Percentiles rank a stretch among this genome's conserved stretches.
These are phyloP conservation scores for Boleophthalmus pectinirostris DNA, from an alignment of 2,113 vertebrate species.

Conservation along the genomic window DNA sequence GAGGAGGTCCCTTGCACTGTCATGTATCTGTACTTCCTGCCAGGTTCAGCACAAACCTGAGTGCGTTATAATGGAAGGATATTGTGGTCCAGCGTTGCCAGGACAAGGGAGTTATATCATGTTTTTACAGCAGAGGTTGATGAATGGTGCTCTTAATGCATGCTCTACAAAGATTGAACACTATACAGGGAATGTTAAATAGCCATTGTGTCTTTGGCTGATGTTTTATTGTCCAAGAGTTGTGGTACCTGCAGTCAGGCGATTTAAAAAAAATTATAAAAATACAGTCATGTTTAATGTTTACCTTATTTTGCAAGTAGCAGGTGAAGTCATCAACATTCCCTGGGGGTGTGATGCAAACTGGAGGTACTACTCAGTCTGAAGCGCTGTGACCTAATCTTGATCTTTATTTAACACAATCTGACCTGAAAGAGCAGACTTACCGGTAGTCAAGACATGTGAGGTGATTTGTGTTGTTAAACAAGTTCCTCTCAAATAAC, in stretches of 20 bases:
- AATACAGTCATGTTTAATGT: neutral
- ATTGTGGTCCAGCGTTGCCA: slow-evolving; percentile 17
- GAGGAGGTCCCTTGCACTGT: slow-evolving; percentile 24
- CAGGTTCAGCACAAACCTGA: slow-evolving; percentile 2
- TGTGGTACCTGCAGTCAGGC: neutral
- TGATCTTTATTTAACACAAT: neutral
- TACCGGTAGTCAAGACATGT: no score
- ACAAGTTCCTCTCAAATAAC: no score
- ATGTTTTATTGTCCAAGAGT: slow-evolving; percentile 12
- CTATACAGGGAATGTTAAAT: slow-evolving; percentile 29
- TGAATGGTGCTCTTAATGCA: slow-evolving; percentile 26
- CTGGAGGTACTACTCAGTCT: no score
- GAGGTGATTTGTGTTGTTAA: no score
- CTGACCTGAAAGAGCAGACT: neutral
- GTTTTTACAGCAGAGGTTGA: slow-evolving; percentile 31
- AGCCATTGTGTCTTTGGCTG: slow-evolving; percentile 14
- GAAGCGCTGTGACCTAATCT: no score
- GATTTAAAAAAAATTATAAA: neutral
- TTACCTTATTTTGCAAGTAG: neutral
- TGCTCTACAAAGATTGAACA: slow-evolving; percentile 21
- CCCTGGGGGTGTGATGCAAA: no score
- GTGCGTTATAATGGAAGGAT: slow-evolving; percentile 4
- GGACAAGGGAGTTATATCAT: slow-evolving; percentile 21
- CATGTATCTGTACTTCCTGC: slow-evolving; percentile 23
- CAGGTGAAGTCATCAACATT: no score